phyloP scores from a whole-genome alignment of 2,113 vertebrate genomes.

The Actinemys pallida region DNA sequence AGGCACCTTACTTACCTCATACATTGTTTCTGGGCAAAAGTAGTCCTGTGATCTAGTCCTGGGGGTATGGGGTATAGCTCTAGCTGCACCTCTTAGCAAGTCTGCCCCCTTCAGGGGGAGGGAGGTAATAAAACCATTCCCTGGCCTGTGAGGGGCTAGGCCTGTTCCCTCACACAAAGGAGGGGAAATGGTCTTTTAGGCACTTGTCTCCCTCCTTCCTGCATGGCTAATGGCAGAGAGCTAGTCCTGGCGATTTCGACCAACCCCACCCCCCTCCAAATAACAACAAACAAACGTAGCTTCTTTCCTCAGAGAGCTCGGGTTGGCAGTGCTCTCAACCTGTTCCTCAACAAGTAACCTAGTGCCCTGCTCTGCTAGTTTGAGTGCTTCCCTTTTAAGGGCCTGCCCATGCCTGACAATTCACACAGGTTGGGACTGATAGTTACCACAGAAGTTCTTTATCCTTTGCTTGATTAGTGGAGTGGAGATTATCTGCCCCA shows the following conservation, averaged over 20 bases:
- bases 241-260: background rate
- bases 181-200: background rate
- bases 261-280: rapidly evolving
- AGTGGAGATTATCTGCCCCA: background rate
- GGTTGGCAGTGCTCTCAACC: background rate
- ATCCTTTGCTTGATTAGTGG: background rate
- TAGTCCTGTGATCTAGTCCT: background rate
- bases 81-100: too few species aligned
- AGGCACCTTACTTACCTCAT: background rate
- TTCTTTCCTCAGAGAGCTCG: background rate
- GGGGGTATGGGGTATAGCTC: too few species aligned
- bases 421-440: background rate
- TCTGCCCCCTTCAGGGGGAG: background rate
- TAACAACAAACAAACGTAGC: background rate
- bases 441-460: background rate
- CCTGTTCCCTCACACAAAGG: background rate
- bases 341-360: background rate
- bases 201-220: background rate
- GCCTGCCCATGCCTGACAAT: background rate
- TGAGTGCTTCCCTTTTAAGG: background rate
- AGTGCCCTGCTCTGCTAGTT: background rate
- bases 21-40: background rate
- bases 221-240: background rate
- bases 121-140: background rate
- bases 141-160: background rate